Conservation (phyloP, 2,113 vertebrate genomes). For the Clarias batrachus region DNA sequence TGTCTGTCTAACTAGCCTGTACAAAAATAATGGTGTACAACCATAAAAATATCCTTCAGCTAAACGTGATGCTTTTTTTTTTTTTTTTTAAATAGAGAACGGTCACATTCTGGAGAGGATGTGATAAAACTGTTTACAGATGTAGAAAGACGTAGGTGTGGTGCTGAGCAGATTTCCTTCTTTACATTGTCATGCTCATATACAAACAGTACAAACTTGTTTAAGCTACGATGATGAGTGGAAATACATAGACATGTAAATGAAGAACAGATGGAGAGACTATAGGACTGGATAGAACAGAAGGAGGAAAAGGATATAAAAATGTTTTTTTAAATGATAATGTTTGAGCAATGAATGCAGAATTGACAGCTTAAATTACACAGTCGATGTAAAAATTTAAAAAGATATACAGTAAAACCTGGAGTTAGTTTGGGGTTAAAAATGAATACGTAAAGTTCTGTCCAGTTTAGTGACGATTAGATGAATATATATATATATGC, state of each 20-base stretch:
- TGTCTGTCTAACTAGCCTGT: slow-evolving; percentile 44
- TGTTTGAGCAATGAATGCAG: not conserved
- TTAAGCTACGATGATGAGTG: not conserved
- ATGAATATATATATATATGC: not conserved
- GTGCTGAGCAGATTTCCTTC: slow-evolving; percentile 13
- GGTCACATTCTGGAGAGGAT: not conserved
- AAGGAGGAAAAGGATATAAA: not conserved
- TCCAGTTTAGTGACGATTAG: not conserved
- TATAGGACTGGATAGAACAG: not conserved
- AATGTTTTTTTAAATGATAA: not conserved
- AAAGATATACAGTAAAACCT: not conserved
- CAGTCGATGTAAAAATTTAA: not conserved
- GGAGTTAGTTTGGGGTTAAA: not conserved
- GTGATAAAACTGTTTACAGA: not conserved
- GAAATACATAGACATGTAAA: slow-evolving; percentile 37
- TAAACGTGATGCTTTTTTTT: slow-evolving; percentile 11
- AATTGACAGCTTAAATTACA: slow-evolving; percentile 3
- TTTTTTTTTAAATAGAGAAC: not conserved
- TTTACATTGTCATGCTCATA: slow-evolving; percentile 38
- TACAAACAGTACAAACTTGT: slow-evolving; percentile 41
- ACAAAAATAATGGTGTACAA: slow-evolving; percentile 60
- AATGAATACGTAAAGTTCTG: not conserved
- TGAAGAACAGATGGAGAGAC: not conserved
- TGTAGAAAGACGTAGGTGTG: not conserved
- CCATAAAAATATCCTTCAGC: slow-evolving; percentile 53